A percentile compares a stretch with the other conserved stretches of the same genome.
Evolutionary conservation across 2,797 vertebrate genomes (phyloP).

Genomic region (Myotis myotis): DNA sequence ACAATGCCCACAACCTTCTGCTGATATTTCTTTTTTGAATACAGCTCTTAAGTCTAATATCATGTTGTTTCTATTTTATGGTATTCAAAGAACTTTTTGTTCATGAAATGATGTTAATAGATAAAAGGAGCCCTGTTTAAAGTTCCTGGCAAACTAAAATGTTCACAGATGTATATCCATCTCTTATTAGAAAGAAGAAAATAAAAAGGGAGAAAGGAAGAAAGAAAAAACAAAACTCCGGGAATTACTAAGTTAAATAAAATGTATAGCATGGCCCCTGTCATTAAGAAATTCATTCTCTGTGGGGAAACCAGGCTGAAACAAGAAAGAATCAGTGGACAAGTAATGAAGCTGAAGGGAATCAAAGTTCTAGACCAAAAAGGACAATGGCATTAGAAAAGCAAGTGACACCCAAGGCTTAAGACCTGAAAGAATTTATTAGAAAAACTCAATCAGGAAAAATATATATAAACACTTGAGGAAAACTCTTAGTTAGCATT

Average conservation of each 20-base stretch:
- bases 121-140: constrained; percentile 12
- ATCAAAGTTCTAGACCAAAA: background rate
- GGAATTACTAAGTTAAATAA: background rate
- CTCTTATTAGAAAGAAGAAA: background rate
- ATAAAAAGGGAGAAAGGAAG: background rate
- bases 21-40: background rate
- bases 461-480: background rate
- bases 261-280: background rate
- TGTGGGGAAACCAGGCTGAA: background rate
- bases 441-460: background rate
- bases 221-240: background rate
- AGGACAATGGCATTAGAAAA: background rate
- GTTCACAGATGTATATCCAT: background rate
- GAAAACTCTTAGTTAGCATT: background rate
- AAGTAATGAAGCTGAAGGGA: background rate
- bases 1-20: background rate
- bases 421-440: background rate
- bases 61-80: background rate
- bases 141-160: background rate
- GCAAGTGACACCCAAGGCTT: background rate
- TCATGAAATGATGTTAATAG: background rate
- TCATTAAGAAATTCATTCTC: background rate
- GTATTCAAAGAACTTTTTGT: background rate
- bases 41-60: background rate
- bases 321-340: background rate